Base-by-base conservation (phyloP, 2,888 invertebrate species). In the Parnassius apollo region DNA sequence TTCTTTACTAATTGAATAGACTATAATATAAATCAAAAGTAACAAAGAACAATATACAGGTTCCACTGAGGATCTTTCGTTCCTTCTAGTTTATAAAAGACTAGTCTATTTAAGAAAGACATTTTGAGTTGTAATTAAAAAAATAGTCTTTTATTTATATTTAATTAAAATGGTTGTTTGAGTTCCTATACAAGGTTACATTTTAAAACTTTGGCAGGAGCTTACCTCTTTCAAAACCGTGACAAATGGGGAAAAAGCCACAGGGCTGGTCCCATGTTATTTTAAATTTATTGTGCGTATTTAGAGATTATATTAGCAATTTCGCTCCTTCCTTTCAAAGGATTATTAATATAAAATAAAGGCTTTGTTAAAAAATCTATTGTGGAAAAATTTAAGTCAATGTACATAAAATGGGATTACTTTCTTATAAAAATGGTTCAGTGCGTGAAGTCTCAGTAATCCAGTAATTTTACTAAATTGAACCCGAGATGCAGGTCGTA, bases 271-370 rank as follows among this genome's bases (percentile, higher is more conserved):
- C 45, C 45, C 22, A 48, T 46, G 62, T 59, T 54, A 42, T 57
- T 62, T 57, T 51, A 57, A 62, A 62, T 62, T 62, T 48, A 7
- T n/a, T 48, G 48, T 42, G 45, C 52, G 53, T 57, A 46, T 57
- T 57, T 7, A 22, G 52, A 57, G 57, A 62, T 62, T 57, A 62
- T 46, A 52, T 62, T 57, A 35, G 57, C 57, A 57, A 53, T 62
- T 62, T 53, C 48, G 35, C 18, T 45, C 42, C 48, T 57, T 4
- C 44, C n/a, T 52, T 57, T 61, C 61, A 57, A 62, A 57, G 62
- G 62, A 62, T 57, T 57, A 42, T 42, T 2, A 12, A 46, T 18
- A 57, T 48, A 62, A 61, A 57, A 52, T 46, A 42, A 57, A 22
- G n/a, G 18, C 53, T 57, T 57, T 48, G 51, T 57, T 61, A 42